Evolutionary conservation across 1,140 invertebrate genomes (phyloP), one percentile per base, ranked within the genome.

Genomic region (Caenorhabditis briggsae): DNA sequence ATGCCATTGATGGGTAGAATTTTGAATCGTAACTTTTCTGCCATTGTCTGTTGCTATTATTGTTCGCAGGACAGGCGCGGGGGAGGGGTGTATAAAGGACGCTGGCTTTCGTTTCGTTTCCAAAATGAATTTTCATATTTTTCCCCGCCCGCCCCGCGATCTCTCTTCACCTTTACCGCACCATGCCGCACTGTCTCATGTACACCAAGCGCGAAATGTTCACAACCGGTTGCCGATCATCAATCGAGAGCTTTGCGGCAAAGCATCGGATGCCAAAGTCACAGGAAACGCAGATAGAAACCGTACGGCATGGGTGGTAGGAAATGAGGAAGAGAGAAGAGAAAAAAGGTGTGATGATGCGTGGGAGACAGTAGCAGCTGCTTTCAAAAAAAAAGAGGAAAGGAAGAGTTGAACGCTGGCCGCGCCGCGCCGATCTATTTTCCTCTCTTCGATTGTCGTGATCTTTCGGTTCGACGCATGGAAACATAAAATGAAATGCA

Each of bases 401-500:
- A 78, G 53, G 46, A n/a, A 50, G 41, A 50, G 23, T n/a, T n/a
- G n/a, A n/a, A n/a, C n/a, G n/a, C n/a, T 18, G 65, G 12, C 61
- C 20, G n/a, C 41, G 46, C 43, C 64, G 41, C 64, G 6, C 50
- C 59, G 59, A 64, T 64, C 8, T 11, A 9, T 64, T 70, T 70
- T 43, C 11, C 33, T 18, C 18, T 18, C n/a, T 46, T 41, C 46
- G 70, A 78, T 78, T 11, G 33, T 23, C 50, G 46, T 78, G 70
- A 78, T 78, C 70, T 78, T 78, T 78, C 43, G 70, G 46, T 78
- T 78, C 70, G 70, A 78, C 70, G 46, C 70, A 78, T 78, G 70
- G 70, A 78, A 78, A 78, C 70, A 78, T 78, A 78, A 78, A 78
- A 50, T 50, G 70, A 78, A 78, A 78, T 25, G 70, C 70, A 78